Base-by-base conservation (phyloP, 2,113 vertebrate species). In the Apistogramma diplotaenia region DNA sequence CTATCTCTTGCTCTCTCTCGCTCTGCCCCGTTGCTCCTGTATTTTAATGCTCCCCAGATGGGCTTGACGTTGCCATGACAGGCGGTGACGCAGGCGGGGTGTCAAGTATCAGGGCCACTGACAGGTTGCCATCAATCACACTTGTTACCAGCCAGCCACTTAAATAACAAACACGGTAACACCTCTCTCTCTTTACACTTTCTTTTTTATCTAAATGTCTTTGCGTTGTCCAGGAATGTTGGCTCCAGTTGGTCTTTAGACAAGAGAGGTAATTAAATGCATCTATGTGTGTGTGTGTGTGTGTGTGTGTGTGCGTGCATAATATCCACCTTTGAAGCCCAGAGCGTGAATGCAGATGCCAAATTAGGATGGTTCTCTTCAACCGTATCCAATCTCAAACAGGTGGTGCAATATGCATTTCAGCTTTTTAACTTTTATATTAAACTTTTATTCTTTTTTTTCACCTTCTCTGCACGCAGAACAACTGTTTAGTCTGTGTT, bases 61-160 rank as follows among this genome's bases (percentile, higher is more conserved):
- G 92, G 81, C 89, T 83, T 92, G 93, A 93, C 83, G 83, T 93
- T 81, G 81, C 83, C 12, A 57, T 84, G 89, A 89, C 80, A 87
- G 76, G 85, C 71, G 3, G 76, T 94, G 94, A 95, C 92, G 92
- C 93, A 94, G 87, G 78, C 65, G 1, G 78, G 79, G 93, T 94
- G 93, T 95, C 89, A 76, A 78, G 90, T 95, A 88, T 85, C 87
- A 72, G 83, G 76, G 78, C 79, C 78, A 84, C 74, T 85, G 89
- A 93, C 91, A 92, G 82, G 75, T 81, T 79, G 61, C 86, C 91
- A 90, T 91, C 87, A 92, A 87, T 94, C 93, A 93, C 84, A 29
- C 86, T 19, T 70, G 87, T 80, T 81, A 83, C 84, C 74, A 79
- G 74, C 77, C 78, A 84, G 81, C 72, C 82, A 65, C 79, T 87